Conservation (phyloP, 2,113 vertebrate species). For the Mastomys coucha region DNA sequence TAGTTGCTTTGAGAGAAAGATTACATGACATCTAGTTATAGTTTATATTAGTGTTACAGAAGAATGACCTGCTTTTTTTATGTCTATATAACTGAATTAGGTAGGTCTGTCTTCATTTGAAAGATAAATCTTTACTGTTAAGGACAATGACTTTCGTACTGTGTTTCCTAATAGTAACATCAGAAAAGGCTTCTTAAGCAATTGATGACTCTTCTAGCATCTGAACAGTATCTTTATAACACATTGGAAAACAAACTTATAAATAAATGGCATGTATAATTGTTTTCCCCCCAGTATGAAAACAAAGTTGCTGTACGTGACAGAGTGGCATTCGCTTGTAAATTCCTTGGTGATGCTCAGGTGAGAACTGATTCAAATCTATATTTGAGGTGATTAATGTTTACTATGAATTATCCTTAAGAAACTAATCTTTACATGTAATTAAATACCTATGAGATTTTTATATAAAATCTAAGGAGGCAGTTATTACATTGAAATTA, state of each 20-base stretch:
- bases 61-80: slow-evolving; percentile 17
- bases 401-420: slow-evolving; percentile 38
- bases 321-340: slow-evolving; percentile 97
- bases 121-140: slow-evolving; percentile 14
- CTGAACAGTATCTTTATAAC: slow-evolving; percentile 23
- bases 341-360: slow-evolving; percentile 96
- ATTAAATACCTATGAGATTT: neutral
- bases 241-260: slow-evolving; percentile 35
- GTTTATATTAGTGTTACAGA: slow-evolving; percentile 35
- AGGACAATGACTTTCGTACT: neutral
- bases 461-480: slow-evolving; percentile 17
- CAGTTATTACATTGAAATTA: slow-evolving; percentile 18
- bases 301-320: slow-evolving; percentile 96
- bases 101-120: neutral
- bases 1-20: slow-evolving; percentile 30
- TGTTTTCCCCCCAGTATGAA: slow-evolving; percentile 89
- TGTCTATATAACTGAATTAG: neutral
- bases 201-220: slow-evolving; percentile 8
- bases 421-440: slow-evolving; percentile 26
- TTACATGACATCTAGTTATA: neutral
- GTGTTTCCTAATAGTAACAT: neutral
- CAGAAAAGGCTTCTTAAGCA: slow-evolving; percentile 17
- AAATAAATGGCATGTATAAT: no score
- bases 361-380: slow-evolving; percentile 85
- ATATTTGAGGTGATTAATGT: slow-evolving; percentile 41